Evolutionary conservation across 2,888 invertebrate genomes (phyloP), one percentile per base, ranked within the genome.

Genomic region (Cecidostiba fungosa): DNA sequence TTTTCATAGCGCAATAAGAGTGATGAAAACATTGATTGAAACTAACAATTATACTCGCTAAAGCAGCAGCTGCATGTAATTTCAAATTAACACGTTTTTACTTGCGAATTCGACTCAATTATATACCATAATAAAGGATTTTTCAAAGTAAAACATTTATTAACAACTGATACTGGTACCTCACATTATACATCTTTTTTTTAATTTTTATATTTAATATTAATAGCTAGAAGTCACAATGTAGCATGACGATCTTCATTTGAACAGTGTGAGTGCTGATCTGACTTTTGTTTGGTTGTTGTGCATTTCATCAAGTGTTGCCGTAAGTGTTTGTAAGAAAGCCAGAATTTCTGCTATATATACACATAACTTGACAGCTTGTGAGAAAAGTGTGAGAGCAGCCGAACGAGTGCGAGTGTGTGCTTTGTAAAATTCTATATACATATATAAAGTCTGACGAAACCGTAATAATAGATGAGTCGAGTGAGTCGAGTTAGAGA

Each of bases 211-310:
- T n/a, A 16, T 78, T 8, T 76, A 29, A 39, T 77, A 36, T 32
- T 54, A 82, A 77, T 85, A 77, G 74, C 50, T 85, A 82, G 70
- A 72, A 80, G 66, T 84, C 80, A 81, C 66, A 80, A 10, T 69
- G 73, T 80, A 73, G 86, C 86, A 86, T 86, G 86, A 78, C 12
- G 23, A 84, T 84, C 82, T 79, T 83, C 36, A 70, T 85, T 85
- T 79, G 79, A 79, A 26, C n/a, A 73, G 79, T 70, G 66, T 78
- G 85, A 47, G 36, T 70, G 84, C 59, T 54, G 74, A 78, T 78
- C 43, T 78, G 66, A 78, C 59, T 69, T 82, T 83, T 54, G 50
- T 78, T 76, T 86, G 47, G 26, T 82, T 82, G 73, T 78, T 85
- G 73, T 86, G 72, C 83, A 86, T 83, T 54, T 86, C 80, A 80